Evolutionary conservation across 2,888 invertebrate genomes (phyloP).

Genomic region (Crocallis elinguaria): DNA sequence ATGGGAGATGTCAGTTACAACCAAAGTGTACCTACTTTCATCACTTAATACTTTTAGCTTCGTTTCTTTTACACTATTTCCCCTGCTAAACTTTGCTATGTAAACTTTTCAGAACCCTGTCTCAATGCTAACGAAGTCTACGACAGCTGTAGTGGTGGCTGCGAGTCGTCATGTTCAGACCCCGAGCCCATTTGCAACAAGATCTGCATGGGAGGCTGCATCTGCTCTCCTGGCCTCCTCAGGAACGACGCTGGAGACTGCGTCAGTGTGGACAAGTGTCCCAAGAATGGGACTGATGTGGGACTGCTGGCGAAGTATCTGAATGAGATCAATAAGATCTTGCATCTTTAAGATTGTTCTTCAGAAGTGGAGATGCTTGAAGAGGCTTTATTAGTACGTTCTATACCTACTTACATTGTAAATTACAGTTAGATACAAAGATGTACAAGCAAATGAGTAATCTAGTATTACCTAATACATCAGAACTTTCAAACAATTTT

Average conservation of each 20-base stretch:
- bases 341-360: conserved; percentile 43
- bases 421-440: no score
- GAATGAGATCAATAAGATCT: conserved; percentile 64
- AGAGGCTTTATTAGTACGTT: background rate
- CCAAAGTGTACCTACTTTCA: no score
- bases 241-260: conserved; percentile 62
- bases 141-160: conserved; percentile 65
- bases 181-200: conserved; percentile 71
- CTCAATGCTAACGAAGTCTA: conserved; percentile 69
- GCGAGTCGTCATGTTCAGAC: conserved; percentile 68
- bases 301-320: conserved; percentile 61
- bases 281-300: conserved; percentile 55
- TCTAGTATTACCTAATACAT: no score
- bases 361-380: no score
- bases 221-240: conserved; percentile 67
- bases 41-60: conserved; percentile 12
- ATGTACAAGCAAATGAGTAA: no score
- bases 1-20: no score
- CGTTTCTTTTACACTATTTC: no score
- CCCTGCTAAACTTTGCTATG: background rate
- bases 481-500: no score
- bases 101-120: conserved; percentile 61
- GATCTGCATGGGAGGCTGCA: conserved; percentile 66
- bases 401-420: no score
- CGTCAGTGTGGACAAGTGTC: conserved; percentile 67